phyloP scores from a whole-genome alignment of 2,888 invertebrate genomes.

The Harpalus rubripes region DNA sequence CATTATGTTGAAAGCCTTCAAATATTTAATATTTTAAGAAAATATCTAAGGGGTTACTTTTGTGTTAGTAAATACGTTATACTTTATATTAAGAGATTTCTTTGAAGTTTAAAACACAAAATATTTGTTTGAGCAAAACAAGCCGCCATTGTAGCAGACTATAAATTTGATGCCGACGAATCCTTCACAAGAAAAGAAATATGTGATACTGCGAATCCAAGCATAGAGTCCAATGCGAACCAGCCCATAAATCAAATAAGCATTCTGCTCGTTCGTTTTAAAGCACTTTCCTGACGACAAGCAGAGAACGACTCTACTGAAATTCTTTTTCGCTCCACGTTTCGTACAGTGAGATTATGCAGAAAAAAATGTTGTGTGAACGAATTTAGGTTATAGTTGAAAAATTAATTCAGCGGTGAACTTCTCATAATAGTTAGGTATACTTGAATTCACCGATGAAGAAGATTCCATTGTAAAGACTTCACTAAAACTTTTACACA shows the following conservation, averaged over 20 bases:
- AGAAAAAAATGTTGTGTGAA: not conserved
- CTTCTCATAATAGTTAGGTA: too few relatives aligned
- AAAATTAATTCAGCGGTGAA: too few relatives aligned
- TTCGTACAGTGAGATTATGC: constrained; percentile 2
- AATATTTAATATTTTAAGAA: not conserved
- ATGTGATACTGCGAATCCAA: constrained; percentile 42
- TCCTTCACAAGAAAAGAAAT: constrained; percentile 48
- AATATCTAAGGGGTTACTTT: not conserved
- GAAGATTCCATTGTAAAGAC: too few relatives aligned
- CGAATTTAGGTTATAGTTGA: too few relatives aligned
- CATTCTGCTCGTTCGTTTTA: constrained; percentile 50
- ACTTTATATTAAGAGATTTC: not conserved
- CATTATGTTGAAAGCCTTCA: not conserved
- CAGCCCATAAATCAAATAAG: constrained; percentile 47
- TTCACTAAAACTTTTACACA: too few relatives aligned
- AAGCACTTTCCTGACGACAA: constrained; percentile 52
- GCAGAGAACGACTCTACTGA: constrained; percentile 8
- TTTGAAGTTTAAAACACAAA: constrained; percentile 38
- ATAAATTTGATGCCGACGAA: constrained; percentile 43
- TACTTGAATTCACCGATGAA: too few relatives aligned
- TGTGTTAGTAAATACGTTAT: not conserved
- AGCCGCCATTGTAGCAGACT: not conserved
- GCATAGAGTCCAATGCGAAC: constrained; percentile 24
- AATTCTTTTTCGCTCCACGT: not conserved
- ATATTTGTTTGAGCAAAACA: constrained; percentile 35